Evolutionary conservation across 2,113 vertebrate species (phyloP).

Genomic region (Nycticorax nycticorax): DNA sequence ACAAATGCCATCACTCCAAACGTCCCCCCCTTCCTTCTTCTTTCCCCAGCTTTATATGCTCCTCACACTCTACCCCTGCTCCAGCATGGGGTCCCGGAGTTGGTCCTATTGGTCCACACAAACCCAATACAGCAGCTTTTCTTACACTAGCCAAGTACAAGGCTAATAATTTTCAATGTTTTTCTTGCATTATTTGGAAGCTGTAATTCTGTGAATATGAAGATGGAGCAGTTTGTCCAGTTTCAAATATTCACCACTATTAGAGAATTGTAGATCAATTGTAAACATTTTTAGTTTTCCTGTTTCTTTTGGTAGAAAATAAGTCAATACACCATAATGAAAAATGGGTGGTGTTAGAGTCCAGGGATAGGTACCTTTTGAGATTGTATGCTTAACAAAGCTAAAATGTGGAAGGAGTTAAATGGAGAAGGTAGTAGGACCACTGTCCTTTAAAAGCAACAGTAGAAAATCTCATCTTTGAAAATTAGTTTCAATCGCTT

Average conservation of each 20-base stretch:
- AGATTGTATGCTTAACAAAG: background rate
- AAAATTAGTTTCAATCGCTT: background rate
- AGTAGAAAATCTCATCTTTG: background rate
- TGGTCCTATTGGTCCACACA: too few species aligned
- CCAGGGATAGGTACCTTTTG: background rate
- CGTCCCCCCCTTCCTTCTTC: too few species aligned
- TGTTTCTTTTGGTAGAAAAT: background rate
- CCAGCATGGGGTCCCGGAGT: too few species aligned
- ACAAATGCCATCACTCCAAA: too few species aligned
- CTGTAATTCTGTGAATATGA: background rate
- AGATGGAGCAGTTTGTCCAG: background rate
- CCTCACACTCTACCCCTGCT: too few species aligned
- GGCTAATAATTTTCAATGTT: background rate
- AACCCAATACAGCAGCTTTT: background rate
- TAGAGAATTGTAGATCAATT: background rate
- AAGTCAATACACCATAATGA: background rate
- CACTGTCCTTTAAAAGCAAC: background rate
- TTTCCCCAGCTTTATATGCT: too few species aligned
- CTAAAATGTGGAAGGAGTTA: background rate
- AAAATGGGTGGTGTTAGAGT: background rate
- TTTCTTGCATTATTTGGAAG: background rate
- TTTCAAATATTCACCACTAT: background rate
- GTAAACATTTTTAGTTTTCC: background rate
- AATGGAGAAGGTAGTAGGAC: background rate
- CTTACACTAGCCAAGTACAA: background rate